A percentile compares a stretch with the other conserved stretches of the same genome.
These are phyloP conservation scores for Helogale parvula DNA, from an alignment of 2,113 vertebrate species.

Conservation along the genomic window DNA sequence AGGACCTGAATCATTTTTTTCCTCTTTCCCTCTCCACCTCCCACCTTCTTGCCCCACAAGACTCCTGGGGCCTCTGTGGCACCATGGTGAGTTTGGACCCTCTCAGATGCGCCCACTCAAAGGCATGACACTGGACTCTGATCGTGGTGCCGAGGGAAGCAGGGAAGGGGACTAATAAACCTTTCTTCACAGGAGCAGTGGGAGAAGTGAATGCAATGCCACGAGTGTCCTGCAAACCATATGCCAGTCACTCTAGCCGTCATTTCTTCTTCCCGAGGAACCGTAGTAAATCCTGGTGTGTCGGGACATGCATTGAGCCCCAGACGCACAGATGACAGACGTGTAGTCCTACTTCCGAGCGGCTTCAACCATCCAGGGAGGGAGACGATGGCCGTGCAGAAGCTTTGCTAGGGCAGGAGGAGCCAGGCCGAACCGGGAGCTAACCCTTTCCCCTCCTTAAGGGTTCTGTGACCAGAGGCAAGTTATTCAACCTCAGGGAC, in stretches of 20 bases:
- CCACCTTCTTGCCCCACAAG: too few relatives aligned
- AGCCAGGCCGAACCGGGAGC: neutral
- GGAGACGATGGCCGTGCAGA: too few relatives aligned
- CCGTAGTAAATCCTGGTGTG: neutral
- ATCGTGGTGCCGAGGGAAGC: neutral
- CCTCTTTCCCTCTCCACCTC: neutral
- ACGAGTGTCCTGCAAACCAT: neutral
- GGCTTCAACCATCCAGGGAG: too few relatives aligned
- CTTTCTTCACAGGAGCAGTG: neutral
- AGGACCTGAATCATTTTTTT: too few relatives aligned
- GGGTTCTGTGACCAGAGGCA: neutral
- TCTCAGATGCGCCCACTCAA: too few relatives aligned
- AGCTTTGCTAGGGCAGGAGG: neutral
- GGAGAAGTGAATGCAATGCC: neutral
- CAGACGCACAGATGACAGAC: neutral
- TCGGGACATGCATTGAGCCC: fast-evolving
- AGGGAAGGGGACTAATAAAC: neutral
- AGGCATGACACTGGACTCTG: neutral
- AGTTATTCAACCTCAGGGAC: neutral
- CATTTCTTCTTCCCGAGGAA: neutral
- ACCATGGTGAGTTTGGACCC: neutral
- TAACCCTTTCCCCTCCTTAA: neutral
- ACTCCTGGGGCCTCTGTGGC: neutral
- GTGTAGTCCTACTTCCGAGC: neutral
- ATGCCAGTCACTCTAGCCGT: fast-evolving